A percentile compares a stretch with the other conserved stretches of the same genome.
These are phyloP conservation scores for Spodoptera litura DNA, from an alignment of 1,140 invertebrate genomes.

Conservation along the genomic window DNA sequence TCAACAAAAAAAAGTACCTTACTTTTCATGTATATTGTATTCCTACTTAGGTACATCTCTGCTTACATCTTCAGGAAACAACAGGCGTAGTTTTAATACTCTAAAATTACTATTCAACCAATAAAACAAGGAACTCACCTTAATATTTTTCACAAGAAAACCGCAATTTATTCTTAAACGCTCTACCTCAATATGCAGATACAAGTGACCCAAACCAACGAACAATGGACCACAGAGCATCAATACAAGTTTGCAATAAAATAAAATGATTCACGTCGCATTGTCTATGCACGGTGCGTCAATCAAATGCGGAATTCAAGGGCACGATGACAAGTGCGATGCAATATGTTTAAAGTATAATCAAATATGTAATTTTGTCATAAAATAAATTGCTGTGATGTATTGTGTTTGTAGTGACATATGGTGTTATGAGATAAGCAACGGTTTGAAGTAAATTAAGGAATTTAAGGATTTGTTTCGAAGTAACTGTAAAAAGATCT, in stretches of 20 bases:
- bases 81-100: not conserved
- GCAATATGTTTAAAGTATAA: conserved; percentile 33
- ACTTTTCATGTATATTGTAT: too few relatives aligned
- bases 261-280: conserved; percentile 50
- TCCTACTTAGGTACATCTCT: not conserved
- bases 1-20: too few relatives aligned
- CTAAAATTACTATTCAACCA: conserved; percentile 2
- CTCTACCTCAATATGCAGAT: conserved; percentile 23
- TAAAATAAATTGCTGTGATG: conserved; percentile 20
- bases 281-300: conserved; percentile 47
- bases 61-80: too few relatives aligned
- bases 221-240: conserved; percentile 44
- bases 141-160: not conserved
- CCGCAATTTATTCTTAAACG: conserved; percentile 7
- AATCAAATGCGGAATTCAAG: conserved; percentile 45
- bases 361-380: conserved; percentile 3
- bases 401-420: not conserved
- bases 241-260: conserved; percentile 51
- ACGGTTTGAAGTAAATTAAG: too few relatives aligned
- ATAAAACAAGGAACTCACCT: conserved; percentile 6
- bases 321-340: conserved; percentile 28
- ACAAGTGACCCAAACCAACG: conserved; percentile 19
- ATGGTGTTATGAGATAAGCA: too few relatives aligned
- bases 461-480: too few relatives aligned
- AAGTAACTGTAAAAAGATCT: too few relatives aligned